Evolutionary conservation across 37 sponge, comb jelly and placozoan species (phyloP), one percentile per base, ranked within the genome.

Genomic region (Ephydatia muelleri): DNA sequence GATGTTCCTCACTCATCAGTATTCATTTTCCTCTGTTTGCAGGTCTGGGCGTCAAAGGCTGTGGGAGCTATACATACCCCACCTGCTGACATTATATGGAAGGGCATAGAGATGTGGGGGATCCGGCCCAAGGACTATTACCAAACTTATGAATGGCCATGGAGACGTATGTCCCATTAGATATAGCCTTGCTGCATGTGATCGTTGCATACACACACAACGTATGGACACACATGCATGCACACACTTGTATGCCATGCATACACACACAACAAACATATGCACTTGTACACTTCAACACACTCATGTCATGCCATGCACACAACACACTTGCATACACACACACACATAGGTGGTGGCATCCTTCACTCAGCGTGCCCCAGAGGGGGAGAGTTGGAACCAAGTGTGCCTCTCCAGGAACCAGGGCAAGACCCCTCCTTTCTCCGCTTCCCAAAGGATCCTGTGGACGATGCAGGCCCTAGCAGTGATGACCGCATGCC

Each of bases 61-160:
- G 82, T 72, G 33, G 92, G 89, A 35, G 85, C 82, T 47, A 72
- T 78, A 2, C 94, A 93, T 67, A 82, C 72, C 36, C 95, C 95
- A 34, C 95, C 95, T 6, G 79, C 84, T 9, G 87, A 95, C 48
- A 85, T 95, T 33, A 76, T 95, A 31, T 92, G 91, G 93, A 95
- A 92, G 93, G 64, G 35, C 65, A 70, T 66, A 36, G 49, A 65
- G 32, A 84, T 35, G 67, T 95, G 95, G 95, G n/a, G 95, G 93
- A 30, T 14, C 73, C 28, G 95, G 92, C 12, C 13, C 31, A n/a
- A 87, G 80, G 69, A 87, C 90, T 12, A 65, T 73, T 57, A 95
- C 95, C 49, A 83, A 86, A 26, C 85, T 94, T 19, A 66, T 83
- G 39, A 84, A 40, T 84, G 85, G 75, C 49, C 33, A 28, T 35